These are phyloP conservation scores for Calidris pygmaea DNA, from an alignment of 2,113 vertebrate genomes.

Conservation along the genomic window DNA sequence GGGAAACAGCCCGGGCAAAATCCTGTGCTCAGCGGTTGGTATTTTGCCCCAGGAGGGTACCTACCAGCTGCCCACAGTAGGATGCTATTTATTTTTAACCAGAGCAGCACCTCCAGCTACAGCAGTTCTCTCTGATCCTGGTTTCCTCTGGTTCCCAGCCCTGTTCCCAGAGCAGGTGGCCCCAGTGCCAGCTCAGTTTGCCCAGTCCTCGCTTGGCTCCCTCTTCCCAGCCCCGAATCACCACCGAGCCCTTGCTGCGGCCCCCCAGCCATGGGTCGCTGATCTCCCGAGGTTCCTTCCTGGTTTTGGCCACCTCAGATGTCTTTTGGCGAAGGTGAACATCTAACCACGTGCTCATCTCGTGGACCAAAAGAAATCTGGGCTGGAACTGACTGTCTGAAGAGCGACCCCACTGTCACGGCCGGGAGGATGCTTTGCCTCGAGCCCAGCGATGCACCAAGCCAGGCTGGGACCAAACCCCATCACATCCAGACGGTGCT, in stretches of 20 bases:
- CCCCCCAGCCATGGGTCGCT: accelerated
- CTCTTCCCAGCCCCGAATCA: not conserved
- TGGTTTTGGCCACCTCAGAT: not conserved
- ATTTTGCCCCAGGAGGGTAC: not conserved
- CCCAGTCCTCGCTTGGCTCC: not conserved
- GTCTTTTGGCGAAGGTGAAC: not conserved
- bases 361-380: not conserved
- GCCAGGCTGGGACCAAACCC: not conserved
- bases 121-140: not conserved
- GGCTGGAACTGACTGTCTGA: not conserved
- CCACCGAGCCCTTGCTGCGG: not conserved
- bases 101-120: not conserved
- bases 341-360: accelerated
- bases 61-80: not conserved
- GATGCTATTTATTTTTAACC: not conserved
- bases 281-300: not conserved
- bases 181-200: not conserved
- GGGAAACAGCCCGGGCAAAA: not conserved
- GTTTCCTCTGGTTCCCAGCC: not conserved
- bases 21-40: not conserved
- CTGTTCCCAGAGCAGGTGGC: not conserved
- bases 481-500: not conserved
- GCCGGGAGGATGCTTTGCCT: not conserved
- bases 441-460: accelerated
- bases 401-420: accelerated